Base-by-base conservation (phyloP, 2,113 vertebrate species). In the Macaca nemestrina region DNA sequence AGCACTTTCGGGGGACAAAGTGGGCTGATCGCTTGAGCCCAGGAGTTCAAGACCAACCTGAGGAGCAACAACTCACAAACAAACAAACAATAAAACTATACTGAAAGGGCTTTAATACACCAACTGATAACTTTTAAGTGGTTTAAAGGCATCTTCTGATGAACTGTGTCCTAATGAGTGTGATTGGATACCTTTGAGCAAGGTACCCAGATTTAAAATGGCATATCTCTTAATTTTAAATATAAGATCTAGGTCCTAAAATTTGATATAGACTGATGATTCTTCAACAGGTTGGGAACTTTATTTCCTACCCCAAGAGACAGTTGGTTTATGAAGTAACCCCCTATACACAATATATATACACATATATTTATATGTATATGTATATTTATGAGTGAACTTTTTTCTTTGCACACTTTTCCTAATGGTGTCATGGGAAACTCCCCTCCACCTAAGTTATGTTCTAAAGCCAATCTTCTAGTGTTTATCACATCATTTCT, bases 171-270 rank as follows among this genome's bases (percentile, higher is more conserved):
- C 35, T 91, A 68, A 52, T 83, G 38, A 85, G 48, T 84, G 0
- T 83, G 32, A 14, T n/a, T 94, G 61, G 27, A 64, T 90, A 93
- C 35, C 5, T 87, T 95, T n/a, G 38, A 90, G 45, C 2, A 94
- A 89, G 45, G 35, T 30, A 80, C 75, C 20, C 17, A 86, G 16
- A 52, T 95, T 93, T 93, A 48, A 78, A 93, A 52, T 78, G 16
- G 68, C 61, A 40, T 12, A n/a, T 32, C 14, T 92, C 75, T 40
- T 95, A 86, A 86, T 78, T 96, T 93, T 78, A 84, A 93, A 90
- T 14, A 2, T 80, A 95, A 93, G 18, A 45, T 68, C 6, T 72
- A 84, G 3, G 1, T 93, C 17, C n/a, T 81, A 67, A 82, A 94
- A 94, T 20, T 27, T 61, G 61, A 95, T 16, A 76, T 14, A 76